Evolutionary conservation across 1,140 invertebrate species (phyloP), one percentile per base, ranked within the genome.

Genomic region (Pemphigus obesinymphae): DNA sequence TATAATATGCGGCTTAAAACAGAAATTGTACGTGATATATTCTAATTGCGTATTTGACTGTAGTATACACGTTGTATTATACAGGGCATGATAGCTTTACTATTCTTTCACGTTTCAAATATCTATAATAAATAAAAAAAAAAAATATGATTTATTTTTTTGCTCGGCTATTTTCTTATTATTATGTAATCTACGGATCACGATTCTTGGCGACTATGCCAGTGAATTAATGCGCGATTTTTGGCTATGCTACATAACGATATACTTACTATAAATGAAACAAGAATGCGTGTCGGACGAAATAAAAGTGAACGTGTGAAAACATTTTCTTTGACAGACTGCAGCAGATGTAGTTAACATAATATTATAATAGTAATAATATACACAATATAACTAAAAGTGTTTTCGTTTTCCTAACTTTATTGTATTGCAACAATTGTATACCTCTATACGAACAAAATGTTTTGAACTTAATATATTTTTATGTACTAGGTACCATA

Each of bases 181-280:
- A 45, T 80, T 80, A 61, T 26, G 76, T 37, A 80, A 80, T 40
- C 1, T 63, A 29, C n/a, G 53, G 8, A 80, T 80, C 53, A 80
- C 76, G 53, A 61, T 80, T 80, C n/a, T 80, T 63, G 76, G 76
- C 76, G 37, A 78, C 31, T n/a, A n/a, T n/a, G 50, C 31, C 1
- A 61, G 75, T 43, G 75, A 61, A 61, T 58, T 58, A 10, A 78
- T 29, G 53, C n/a, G 15, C n/a, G 53, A 61, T 63, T 61, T 61
- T 80, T 29, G 76, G 34, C 23, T 80, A 61, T 48, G 53, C 53
- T 78, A 78, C 34, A 20, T 13, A 23, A 13, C 15, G 17, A 37
- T 13, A 55, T n/a, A 72, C 15, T n/a, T 43, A 72, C 17, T 13
- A 20, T 29, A 48, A 48, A 72, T 10, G 68, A 50, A 31, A 73